These are phyloP conservation scores for Takifugu flavidus DNA, from an alignment of 2,113 vertebrate genomes.

Conservation along the genomic window DNA sequence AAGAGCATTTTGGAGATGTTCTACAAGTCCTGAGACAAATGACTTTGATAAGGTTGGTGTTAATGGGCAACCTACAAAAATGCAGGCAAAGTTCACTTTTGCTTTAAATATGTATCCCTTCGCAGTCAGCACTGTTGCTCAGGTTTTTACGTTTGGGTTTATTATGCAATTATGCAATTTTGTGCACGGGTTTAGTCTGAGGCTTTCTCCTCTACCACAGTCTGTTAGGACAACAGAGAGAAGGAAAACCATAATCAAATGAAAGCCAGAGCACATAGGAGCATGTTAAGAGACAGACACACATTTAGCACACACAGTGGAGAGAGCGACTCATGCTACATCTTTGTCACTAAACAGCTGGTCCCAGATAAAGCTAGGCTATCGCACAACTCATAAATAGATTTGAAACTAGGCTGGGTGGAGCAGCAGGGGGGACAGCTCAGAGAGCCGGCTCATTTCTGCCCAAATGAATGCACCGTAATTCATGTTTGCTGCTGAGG, in stretches of 20 bases:
- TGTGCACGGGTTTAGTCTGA: constrained; percentile 19
- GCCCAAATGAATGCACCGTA: constrained; percentile 40
- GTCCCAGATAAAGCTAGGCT: constrained; percentile 46
- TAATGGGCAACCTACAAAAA: constrained; percentile 54
- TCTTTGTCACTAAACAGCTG: constrained; percentile 59
- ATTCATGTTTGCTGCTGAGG: constrained; percentile 52
- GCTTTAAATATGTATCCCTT: constrained; percentile 23
- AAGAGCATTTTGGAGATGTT: constrained; percentile 72
- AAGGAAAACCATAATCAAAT: neutral
- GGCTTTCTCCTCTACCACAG: constrained; percentile 7
- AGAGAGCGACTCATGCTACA: constrained; percentile 20
- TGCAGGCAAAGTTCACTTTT: constrained; percentile 40
- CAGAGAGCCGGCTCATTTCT: constrained; percentile 39
- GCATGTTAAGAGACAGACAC: constrained; percentile 7
- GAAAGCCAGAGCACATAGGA: constrained; percentile 14
- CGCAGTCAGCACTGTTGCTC: neutral
- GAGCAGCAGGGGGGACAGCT: constrained; percentile 48
- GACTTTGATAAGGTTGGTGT: constrained; percentile 66
- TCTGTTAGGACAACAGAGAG: constrained; percentile 2
- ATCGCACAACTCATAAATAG: constrained; percentile 58
- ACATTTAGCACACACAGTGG: neutral
- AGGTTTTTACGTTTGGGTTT: constrained; percentile 1
- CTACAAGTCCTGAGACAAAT: constrained; percentile 69
- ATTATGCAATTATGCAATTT: constrained; percentile 11
- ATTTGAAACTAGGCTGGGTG: constrained; percentile 52